These are phyloP conservation scores for Plutella xylostella DNA, from an alignment of 2,888 invertebrate species.

Conservation along the genomic window DNA sequence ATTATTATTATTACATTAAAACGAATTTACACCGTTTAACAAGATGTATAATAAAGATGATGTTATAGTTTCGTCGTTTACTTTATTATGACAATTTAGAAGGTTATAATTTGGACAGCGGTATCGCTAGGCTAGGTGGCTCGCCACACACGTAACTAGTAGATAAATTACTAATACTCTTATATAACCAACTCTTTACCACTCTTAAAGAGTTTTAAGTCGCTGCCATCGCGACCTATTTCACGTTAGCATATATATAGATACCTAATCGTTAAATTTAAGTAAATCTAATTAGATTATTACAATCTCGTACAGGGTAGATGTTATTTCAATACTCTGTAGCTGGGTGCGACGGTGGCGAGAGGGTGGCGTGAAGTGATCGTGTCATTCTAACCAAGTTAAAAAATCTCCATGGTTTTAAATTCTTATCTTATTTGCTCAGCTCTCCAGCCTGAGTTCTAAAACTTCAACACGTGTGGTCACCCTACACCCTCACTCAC, in stretches of 20 bases:
- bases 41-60: constrained; percentile 35
- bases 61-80: constrained; percentile 59
- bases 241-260: constrained; percentile 40
- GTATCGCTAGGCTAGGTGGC: constrained; percentile 66
- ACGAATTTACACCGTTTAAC: constrained; percentile 56
- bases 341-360: constrained; percentile 45
- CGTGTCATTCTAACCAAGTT: too few relatives aligned
- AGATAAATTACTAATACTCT: constrained; percentile 38
- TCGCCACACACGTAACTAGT: constrained; percentile 50
- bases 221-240: constrained; percentile 40
- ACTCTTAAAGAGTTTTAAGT: constrained; percentile 19
- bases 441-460: too few relatives aligned
- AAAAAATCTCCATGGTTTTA: too few relatives aligned
- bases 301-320: constrained; percentile 68
- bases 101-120: constrained; percentile 55
- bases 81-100: constrained; percentile 59
- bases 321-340: constrained; percentile 62
- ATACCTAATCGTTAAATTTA: constrained; percentile 53
- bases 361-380: constrained; percentile 13
- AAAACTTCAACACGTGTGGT: too few relatives aligned
- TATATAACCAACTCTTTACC: constrained; percentile 26
- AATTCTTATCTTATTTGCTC: too few relatives aligned
- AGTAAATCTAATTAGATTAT: constrained; percentile 54
- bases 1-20: constrained; percentile 54
- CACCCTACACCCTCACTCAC: constrained; percentile 5